Evolutionary conservation across 2,797 vertebrate species (phyloP).

Genomic region (Labroides dimidiatus): DNA sequence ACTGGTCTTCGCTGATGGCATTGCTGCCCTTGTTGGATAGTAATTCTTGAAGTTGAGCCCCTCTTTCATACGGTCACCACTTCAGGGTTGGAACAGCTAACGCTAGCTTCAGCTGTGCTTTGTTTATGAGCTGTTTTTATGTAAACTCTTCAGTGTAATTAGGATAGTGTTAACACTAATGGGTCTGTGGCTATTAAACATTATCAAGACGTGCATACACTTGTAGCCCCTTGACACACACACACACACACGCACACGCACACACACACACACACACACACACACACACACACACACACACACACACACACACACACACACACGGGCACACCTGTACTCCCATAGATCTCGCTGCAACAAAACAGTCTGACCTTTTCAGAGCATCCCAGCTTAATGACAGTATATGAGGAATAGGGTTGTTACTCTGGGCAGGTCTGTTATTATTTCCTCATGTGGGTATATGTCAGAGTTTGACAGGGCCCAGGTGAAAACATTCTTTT

Average conservation of each 20-base stretch:
- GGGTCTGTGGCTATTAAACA: constrained; percentile 50
- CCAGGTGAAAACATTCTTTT: not conserved
- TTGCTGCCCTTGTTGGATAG: too few relatives aligned
- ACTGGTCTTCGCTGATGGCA: too few relatives aligned
- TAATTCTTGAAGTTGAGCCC: constrained; percentile 28
- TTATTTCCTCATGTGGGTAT: constrained; percentile 30
- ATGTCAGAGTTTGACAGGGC: constrained; percentile 10
- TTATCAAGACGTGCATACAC: constrained; percentile 44
- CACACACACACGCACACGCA: constrained; percentile 30
- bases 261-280: constrained; percentile 31
- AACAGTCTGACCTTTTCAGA: constrained; percentile 67
- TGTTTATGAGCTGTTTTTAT: constrained; percentile 55
- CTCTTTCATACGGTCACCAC: constrained; percentile 50
- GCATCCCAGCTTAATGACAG: constrained; percentile 56
- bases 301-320: constrained; percentile 35
- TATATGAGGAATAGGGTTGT: constrained; percentile 16
- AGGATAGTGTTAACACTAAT: constrained; percentile 72
- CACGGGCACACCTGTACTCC: constrained; percentile 46
- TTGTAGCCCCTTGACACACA: constrained; percentile 13
- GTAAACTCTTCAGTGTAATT: constrained; percentile 62
- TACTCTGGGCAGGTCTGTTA: constrained; percentile 16
- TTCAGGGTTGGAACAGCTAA: constrained; percentile 31
- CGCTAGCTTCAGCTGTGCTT: constrained; percentile 44
- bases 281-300: constrained; percentile 15
- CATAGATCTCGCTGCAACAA: constrained; percentile 46